Base-by-base conservation (phyloP, 2,888 invertebrate species). In the Eucriotettix oculatus region DNA sequence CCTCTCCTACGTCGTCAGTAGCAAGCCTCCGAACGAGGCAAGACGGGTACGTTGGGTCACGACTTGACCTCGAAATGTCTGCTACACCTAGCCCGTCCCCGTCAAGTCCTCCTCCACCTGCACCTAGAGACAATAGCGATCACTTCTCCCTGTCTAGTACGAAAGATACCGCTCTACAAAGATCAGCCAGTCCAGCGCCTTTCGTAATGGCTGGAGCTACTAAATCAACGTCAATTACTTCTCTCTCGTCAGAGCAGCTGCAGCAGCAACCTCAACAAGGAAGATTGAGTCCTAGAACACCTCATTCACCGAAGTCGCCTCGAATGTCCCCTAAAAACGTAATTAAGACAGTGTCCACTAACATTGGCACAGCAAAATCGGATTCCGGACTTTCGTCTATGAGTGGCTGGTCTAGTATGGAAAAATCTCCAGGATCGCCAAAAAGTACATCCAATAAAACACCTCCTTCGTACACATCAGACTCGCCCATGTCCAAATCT, bases 331-430 rank as follows among this genome's bases (percentile, higher is more conserved):
- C 86, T 29, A 86, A 86, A 69, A 80, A 84, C 68, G 71, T 79
- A 17, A 81, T 80, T 70, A 79, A 83, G 66, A 73, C 75, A 48
- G 62, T 78, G 78, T 64, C 79, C 78, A 68, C 70, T 10, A 83
- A 81, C 69, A 84, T 86, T 63, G 82, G 83, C 2, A 80, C 85
- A 9, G 85, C 87, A 1, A 90, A 90, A 72, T 90, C 90, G 1
- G 90, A 91, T 71, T 90, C 90, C 0, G 90, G 90, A 0, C 74
- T 91, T 58, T 90, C 90, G 0, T 90, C 90, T 10, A 86, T 90
- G 85, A 90, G 88, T 69, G 89, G 90, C 9, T 87, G 90, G 82
- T 88, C 88, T 12, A 88, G 87, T 69, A 75, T 89, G 68, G 90
- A 90, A 72, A 90, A 90, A 74, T 89, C 90, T 43, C 90, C 90